Conservation (phyloP, 2,797 vertebrate species). For the Enteromius viviparus region DNA sequence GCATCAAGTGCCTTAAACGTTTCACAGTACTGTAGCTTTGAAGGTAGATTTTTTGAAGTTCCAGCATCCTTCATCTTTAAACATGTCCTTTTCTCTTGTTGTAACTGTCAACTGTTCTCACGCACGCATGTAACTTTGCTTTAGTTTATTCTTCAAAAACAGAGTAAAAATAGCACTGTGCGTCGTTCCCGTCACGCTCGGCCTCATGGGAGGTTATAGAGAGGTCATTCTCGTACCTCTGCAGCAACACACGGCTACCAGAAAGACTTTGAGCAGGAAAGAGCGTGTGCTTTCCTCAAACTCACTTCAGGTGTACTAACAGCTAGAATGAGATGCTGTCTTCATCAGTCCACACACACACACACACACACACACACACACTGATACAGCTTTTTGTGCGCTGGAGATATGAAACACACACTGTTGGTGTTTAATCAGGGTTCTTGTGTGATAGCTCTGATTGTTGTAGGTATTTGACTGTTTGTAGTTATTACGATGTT, state of each 20-base stretch:
- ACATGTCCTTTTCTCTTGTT: neutral
- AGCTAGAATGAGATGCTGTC: constrained; percentile 25
- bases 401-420: too few species aligned
- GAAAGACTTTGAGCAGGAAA: constrained; percentile 3
- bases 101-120: neutral
- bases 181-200: neutral
- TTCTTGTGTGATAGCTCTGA: neutral
- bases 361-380: neutral
- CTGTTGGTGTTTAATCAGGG: neutral
- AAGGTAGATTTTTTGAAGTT: too few species aligned
- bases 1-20: neutral
- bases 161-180: constrained; percentile 14
- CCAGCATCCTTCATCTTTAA: neutral
- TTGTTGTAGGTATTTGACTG: neutral
- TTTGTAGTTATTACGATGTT: neutral
- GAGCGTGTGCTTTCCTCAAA: neutral
- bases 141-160: constrained; percentile 18
- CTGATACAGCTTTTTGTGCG: too few species aligned
- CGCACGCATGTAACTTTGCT: neutral
- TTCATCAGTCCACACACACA: constrained; percentile 27
- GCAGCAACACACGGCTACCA: neutral
- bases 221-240: neutral
- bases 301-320: constrained; percentile 28
- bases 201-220: constrained; percentile 18
- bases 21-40: too few species aligned